phyloP scores from a whole-genome alignment of 2,888 invertebrate genomes.

The Rhamphomyia laevipes region DNA sequence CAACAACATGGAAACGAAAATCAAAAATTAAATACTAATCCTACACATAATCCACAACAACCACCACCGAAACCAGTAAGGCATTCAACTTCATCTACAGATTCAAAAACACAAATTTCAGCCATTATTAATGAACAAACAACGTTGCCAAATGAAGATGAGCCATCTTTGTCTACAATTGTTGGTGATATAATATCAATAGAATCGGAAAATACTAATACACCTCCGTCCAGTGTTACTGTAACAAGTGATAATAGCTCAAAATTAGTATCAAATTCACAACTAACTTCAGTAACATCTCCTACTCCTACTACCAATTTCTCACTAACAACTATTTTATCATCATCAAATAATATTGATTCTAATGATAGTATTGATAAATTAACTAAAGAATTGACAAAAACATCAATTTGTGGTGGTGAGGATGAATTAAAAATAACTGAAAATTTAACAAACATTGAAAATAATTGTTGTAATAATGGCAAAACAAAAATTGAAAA shows the following conservation, averaged over 20 bases:
- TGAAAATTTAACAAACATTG: constrained; percentile 18
- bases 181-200: background rate
- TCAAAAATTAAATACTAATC: constrained; percentile 22
- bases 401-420: constrained; percentile 2
- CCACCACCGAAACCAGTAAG: constrained; percentile 11
- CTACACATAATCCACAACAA: constrained; percentile 20
- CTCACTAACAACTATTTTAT: constrained; percentile 7
- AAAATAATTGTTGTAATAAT: background rate
- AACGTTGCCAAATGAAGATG: background rate
- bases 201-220: background rate
- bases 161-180: too few species aligned
- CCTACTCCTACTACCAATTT: constrained; percentile 11
- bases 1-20: constrained; percentile 41
- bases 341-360: constrained; percentile 14
- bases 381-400: too few species aligned
- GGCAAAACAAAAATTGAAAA: background rate
- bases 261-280: background rate
- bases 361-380: constrained; percentile 11
- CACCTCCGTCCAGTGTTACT: background rate
- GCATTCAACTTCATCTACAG: background rate
- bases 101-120: background rate
- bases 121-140: background rate
- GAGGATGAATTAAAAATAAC: constrained; percentile 33
- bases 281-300: constrained; percentile 14
- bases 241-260: background rate